Conservation (phyloP, 2,113 vertebrate species). For the Tupaia tana region DNA sequence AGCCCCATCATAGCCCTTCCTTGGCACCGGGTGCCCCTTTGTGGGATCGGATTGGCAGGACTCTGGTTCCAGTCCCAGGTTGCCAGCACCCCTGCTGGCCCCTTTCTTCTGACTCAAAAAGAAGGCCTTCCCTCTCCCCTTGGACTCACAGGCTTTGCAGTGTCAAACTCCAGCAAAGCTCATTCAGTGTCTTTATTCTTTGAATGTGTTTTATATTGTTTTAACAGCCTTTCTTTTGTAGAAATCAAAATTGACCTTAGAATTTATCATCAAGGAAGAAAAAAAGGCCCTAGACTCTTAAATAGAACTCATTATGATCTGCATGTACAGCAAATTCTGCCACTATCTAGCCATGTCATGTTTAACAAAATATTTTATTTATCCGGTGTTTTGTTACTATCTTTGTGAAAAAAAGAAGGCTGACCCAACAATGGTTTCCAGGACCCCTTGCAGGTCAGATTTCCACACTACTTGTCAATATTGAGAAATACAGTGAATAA, state of each 20-base stretch:
- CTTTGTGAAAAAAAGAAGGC: constrained; percentile 3
- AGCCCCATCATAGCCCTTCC: background rate
- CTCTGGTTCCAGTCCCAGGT: constrained; percentile 5
- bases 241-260: constrained; percentile 70
- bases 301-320: background rate
- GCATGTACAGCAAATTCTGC: background rate
- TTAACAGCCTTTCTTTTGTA: constrained; percentile 81
- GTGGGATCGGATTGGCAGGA: constrained; percentile 30
- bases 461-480: background rate
- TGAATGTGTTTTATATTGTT: constrained; percentile 82
- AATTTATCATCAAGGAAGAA: constrained; percentile 78
- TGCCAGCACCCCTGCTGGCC: background rate
- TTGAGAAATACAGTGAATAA: background rate
- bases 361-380: background rate
- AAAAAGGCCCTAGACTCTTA: background rate
- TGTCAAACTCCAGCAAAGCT: constrained; percentile 70
- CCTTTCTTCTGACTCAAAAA: constrained; percentile 41
- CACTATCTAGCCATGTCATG: background rate
- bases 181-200: constrained; percentile 70
- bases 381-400: background rate
- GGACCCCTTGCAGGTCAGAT: background rate
- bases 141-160: constrained; percentile 64
- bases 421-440: background rate
- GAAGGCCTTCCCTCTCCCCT: constrained; percentile 41
- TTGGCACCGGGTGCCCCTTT: background rate